Evolutionary conservation across 1,140 invertebrate genomes (phyloP), one percentile per base, ranked within the genome.

Genomic region (Drosophila subpulchrella): DNA sequence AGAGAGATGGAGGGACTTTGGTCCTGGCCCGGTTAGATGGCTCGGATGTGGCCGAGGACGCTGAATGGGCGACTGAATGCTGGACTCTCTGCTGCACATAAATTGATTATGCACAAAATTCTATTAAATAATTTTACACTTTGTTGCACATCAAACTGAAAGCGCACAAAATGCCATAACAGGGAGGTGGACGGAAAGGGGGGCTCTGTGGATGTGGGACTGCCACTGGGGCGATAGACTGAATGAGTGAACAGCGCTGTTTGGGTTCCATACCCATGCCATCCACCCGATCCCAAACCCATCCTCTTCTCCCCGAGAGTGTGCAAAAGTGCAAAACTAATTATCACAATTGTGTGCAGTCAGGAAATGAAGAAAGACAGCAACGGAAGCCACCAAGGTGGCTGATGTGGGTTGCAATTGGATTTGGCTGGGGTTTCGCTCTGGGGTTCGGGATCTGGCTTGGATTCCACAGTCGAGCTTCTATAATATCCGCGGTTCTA

Each of bases 41-140:
- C 44, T 42, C 53, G 62, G 42, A 15, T 46, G 42, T 65, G 61
- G 55, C 41, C 30, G 42, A 24, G 62, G 24, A 24, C 42, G 15
- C 48, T 50, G 60, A 62, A 65, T 63, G 58, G 62, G 7, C 44
- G 24, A 62, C 47, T 30, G 66, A 67, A 70, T 55, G 59, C 61
- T 44, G 71, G 54, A 75, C 65, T 67, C 73, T 71, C 50, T 77
- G 79, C 67, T 91, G 86, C 88, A 90, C 83, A 91, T 91, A 83
- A 91, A 90, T 89, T 90, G 86, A 90, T 90, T 90, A 90, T 90
- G 81, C 85, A 85, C 85, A 61, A 90, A 90, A 90, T 90, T 90
- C 78, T 86, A 91, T 85, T 81, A 80, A 85, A 88, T 80, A 81
- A 91, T 91, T 91, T 89, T 85, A 82, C 89, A 91, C 83, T 91